Base-by-base conservation (phyloP, 2,888 invertebrate species). In the Caradrina kadenii region DNA sequence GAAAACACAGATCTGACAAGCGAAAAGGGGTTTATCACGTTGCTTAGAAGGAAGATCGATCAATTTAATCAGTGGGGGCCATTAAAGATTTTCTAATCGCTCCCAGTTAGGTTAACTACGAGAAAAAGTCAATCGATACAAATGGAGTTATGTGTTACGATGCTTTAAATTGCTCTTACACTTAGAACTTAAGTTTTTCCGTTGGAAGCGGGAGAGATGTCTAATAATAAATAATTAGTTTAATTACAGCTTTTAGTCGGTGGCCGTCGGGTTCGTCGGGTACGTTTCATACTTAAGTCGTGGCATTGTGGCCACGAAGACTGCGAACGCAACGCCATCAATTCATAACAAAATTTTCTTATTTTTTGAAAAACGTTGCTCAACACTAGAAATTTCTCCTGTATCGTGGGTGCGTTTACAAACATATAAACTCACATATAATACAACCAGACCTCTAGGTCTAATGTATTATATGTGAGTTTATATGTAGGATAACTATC, bases 171-270 rank as follows among this genome's bases (percentile, higher is more conserved):
- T 89, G 90, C 90, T 87, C 81, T 83, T 86, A 83, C 77, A 87
- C 83, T 87, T 75, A 85, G 87, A 86, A 88, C 89, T 88, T 86
- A 81, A 88, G 86, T 91, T 94, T 93, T 93, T 93, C 91, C 88
- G 83, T 84, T 86, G 82, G 79, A 83, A 82, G 84, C 85, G 86
- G 86, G 91, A 92, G 92, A 93, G 92, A 88, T 86, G 84, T 88
- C 86, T 94, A 94, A 93, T 94, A 93, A 92, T 92, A 89, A 93
- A 92, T 93, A 94, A 95, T 94, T 93, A 92, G 91, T 93, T 93
- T 94, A 94, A 95, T 95, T 94, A 91, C 88, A 81, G 93, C 93
- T 93, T 94, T 94, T 91, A 93, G 90, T 82, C 88, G 76, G 82
- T 81, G 82, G 87, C 90, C 87, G 90, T 86, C 86, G 87, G 80